Evolutionary conservation across 2,113 vertebrate genomes (phyloP).

Genomic region (Triplophysa siluroides): DNA sequence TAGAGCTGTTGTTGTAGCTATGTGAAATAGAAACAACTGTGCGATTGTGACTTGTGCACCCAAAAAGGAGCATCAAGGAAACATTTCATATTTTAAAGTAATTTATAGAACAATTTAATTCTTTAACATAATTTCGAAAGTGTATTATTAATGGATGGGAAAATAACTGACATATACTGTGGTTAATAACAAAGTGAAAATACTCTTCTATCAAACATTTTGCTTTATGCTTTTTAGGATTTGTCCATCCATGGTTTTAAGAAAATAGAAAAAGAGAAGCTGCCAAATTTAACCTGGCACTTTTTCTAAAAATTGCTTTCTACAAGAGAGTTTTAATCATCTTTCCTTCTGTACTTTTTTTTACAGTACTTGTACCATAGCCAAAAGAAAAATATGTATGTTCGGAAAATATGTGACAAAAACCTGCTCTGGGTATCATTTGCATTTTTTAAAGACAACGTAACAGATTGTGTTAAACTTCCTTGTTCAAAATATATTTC

Average conservation of each 20-base stretch:
- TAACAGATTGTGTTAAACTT: constrained; percentile 14
- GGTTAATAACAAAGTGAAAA: not conserved
- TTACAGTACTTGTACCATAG: not conserved
- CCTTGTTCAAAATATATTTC: constrained; percentile 8
- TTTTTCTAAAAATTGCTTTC: not conserved
- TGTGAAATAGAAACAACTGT: too few relatives aligned
- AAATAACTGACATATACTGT: not conserved
- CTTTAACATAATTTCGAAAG: not conserved
- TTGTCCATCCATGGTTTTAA: not conserved
- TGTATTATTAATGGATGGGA: not conserved
- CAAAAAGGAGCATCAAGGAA: too few relatives aligned
- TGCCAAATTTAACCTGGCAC: not conserved
- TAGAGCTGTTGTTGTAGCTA: not conserved
- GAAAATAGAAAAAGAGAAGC: not conserved
- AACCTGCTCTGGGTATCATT: not conserved
- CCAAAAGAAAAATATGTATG: not conserved
- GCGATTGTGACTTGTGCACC: not conserved
- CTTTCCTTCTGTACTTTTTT: not conserved
- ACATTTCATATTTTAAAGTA: too few relatives aligned
- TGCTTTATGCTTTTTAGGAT: not conserved
- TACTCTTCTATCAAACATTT: not conserved
- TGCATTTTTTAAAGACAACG: not conserved
- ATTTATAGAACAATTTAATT: too few relatives aligned
- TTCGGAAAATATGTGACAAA: not conserved
- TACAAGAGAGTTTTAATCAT: not conserved